Base-by-base conservation (phyloP, 2,888 invertebrate genomes). In the Saturnia pavonia region DNA sequence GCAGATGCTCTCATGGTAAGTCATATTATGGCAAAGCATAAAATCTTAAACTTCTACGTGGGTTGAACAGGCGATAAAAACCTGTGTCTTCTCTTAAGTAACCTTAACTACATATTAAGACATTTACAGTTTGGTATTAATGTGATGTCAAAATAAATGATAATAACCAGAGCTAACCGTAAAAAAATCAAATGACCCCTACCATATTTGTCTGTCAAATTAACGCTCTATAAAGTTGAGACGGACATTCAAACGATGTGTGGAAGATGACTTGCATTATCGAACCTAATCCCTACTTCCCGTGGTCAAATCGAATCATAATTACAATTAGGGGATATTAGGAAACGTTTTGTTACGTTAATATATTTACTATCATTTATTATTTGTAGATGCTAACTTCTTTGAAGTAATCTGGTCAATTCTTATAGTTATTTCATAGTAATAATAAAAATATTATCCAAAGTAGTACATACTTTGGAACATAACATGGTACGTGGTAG, bases 221-320 rank as follows among this genome's bases (percentile, higher is more conserved):
- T 63, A 63, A 63, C 40, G 16, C 34, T 3, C 34, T 40, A 63
- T 63, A n/a, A 40, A 63, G 19, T 63, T 22, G 63, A 63, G 34
- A 40, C 14, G 11, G 34, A 27, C 34, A 40, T 63, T 34, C 40
- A 40, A 60, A 11, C 60, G 60, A 42, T 45, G 45, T 42, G 67
- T 40, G 73, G 73, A 45, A 57, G 73, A 72, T 75, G 75, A 74
- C 75, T 73, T 67, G 73, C 73, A 48, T 16, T 69, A 43, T 48
- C 67, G 70, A 70, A 68, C 68, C 60, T 68, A 71, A 71, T 57
- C 68, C 68, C 42, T 43, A 27, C 70, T 72, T 75, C 67, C 72
- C 54, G 68, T 70, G 75, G 74, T 71, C 74, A 72, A 69, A 67
- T 63, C 68, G 48, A 71, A 48, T 71, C 71, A 51, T 63, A 68